phyloP scores from a whole-genome alignment of 2,888 invertebrate species.

The Tiphia femorata region DNA sequence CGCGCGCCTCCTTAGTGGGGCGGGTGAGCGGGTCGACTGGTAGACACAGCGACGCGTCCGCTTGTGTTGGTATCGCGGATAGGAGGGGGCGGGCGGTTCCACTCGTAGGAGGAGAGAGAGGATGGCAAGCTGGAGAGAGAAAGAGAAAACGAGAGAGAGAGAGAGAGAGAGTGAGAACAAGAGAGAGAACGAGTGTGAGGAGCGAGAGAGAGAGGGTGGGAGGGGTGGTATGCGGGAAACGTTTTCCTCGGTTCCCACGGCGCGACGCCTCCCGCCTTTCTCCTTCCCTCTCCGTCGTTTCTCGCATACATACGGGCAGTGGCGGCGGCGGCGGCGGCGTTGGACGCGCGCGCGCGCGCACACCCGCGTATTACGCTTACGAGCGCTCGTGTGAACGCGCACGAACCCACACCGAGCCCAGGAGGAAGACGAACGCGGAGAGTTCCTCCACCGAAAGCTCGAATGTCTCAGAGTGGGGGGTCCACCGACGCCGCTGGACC shows the following conservation, averaged over 20 bases:
- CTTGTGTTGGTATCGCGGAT: constrained; percentile 4
- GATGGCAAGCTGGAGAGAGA: constrained; percentile 10
- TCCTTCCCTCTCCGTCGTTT: constrained; percentile 12
- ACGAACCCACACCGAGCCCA: constrained; percentile 1
- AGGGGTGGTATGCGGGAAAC: constrained; percentile 63
- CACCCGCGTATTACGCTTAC: too few relatives aligned
- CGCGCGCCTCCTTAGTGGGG: constrained; percentile 2
- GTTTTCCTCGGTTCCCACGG: constrained; percentile 68
- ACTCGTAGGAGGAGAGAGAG: constrained; percentile 15
- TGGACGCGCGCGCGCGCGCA: not conserved
- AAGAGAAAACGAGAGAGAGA: too few relatives aligned
- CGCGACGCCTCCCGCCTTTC: constrained; percentile 53
- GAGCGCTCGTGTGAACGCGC: constrained; percentile 10
- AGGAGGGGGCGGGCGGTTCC: constrained; percentile 20
- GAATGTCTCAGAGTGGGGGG: constrained; percentile 27
- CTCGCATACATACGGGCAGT: constrained; percentile 1
- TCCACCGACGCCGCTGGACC: constrained; percentile 54
- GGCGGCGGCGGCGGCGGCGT: constrained; percentile 10
- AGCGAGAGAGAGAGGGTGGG: constrained; percentile 31
- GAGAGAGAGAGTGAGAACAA: too few relatives aligned
- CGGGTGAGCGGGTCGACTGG: constrained; percentile 15
- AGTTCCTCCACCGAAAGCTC: constrained; percentile 41
- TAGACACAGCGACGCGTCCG: not conserved
- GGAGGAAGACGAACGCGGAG: constrained; percentile 4
- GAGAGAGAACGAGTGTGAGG: constrained; percentile 9